Conservation (phyloP, 2,888 invertebrate species). For the Limulus polyphemus region DNA sequence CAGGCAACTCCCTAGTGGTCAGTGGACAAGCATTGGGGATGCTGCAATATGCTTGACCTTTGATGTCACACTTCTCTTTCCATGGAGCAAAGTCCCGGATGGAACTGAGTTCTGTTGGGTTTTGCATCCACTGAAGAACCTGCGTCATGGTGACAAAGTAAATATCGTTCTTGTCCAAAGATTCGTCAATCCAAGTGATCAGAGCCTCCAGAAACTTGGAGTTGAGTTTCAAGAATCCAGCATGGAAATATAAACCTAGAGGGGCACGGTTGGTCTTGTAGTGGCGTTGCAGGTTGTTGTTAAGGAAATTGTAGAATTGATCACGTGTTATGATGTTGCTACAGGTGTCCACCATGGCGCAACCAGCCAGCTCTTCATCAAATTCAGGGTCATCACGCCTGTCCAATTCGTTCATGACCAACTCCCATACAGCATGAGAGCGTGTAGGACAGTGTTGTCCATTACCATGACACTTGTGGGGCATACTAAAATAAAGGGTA, state of each 20-base stretch:
- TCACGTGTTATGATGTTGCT: conserved; percentile 82
- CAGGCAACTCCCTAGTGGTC: conserved; percentile 70
- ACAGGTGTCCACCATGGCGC: conserved; percentile 89
- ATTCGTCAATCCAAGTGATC: conserved; percentile 84
- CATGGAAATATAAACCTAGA: conserved; percentile 69
- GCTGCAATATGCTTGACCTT: conserved; percentile 84
- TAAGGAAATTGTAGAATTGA: conserved; percentile 86
- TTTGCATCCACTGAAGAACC: conserved; percentile 94
- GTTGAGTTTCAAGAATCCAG: conserved; percentile 82
- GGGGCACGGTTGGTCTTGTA: conserved; percentile 86
- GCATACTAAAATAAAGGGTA: conserved; percentile 91
- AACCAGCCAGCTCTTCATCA: conserved; percentile 79
- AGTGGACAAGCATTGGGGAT: conserved; percentile 80
- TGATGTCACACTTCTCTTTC: conserved; percentile 90
- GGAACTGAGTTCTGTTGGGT: conserved; percentile 71
- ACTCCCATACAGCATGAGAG: conserved; percentile 89
- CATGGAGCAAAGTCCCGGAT: conserved; percentile 84
- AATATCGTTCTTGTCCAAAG: conserved; percentile 74
- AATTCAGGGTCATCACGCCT: conserved; percentile 85
- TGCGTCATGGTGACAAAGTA: conserved; percentile 81
- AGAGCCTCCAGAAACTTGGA: conserved; percentile 83
- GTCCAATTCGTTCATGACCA: conserved; percentile 90
- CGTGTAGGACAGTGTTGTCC: conserved; percentile 71
- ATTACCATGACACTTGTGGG: conserved; percentile 59
- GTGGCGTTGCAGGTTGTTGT: conserved; percentile 84